Conservation (phyloP, 64 coral and sea anemone species). For the Montipora sp. region DNA sequence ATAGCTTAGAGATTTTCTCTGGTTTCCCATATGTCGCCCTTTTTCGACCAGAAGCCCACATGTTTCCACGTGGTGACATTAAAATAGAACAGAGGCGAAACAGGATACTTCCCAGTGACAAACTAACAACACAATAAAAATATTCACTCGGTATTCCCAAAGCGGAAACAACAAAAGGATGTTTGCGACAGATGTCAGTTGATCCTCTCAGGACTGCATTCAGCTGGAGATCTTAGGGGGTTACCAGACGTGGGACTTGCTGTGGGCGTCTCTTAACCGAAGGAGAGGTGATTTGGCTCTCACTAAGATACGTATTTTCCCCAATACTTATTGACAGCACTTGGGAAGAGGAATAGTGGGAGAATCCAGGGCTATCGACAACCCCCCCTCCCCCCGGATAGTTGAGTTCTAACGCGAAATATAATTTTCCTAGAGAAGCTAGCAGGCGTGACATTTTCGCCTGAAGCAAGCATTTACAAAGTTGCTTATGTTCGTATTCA, state of each 20-base stretch:
- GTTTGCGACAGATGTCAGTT: slow-evolving; percentile 46
- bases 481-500: neutral
- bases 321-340: neutral
- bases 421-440: neutral
- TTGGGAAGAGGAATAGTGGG: neutral
- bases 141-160: slow-evolving; percentile 5
- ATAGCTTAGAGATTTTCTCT: neutral
- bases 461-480: neutral
- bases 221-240: neutral
- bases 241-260: neutral
- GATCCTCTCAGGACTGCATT: slow-evolving; percentile 22
- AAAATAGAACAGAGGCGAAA: slow-evolving; percentile 44
- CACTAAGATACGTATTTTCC: neutral
- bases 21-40: neutral
- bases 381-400: too few relatives aligned
- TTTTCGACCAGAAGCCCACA: neutral
- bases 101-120: slow-evolving; percentile 33
- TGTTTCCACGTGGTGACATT: slow-evolving; percentile 29
- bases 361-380: neutral
- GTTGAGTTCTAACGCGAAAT: neutral
- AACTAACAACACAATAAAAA: slow-evolving; percentile 23
- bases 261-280: neutral
- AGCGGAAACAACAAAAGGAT: slow-evolving; percentile 48
- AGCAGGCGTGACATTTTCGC: too few relatives aligned
- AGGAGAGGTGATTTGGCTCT: neutral